Conservation (phyloP, 2,888 invertebrate species). For the Neelides folsomi region DNA sequence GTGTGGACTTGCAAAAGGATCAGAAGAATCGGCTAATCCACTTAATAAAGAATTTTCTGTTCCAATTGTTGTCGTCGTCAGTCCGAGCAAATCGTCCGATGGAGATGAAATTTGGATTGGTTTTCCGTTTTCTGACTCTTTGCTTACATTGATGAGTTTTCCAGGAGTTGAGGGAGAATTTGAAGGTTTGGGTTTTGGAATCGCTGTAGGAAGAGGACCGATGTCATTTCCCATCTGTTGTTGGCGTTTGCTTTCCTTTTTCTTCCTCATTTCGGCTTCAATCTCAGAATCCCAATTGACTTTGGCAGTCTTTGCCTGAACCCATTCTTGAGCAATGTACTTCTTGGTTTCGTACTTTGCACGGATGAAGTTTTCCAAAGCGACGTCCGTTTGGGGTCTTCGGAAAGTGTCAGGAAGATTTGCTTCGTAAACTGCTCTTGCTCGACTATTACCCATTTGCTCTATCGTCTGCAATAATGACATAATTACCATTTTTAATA, state of each 20-base stretch:
- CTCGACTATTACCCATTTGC: conserved; percentile 96
- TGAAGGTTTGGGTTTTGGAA: conserved; percentile 45
- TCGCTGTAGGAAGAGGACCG: conserved; percentile 42
- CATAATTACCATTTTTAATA: too few relatives aligned
- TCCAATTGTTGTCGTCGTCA: conserved; percentile 2
- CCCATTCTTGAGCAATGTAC: conserved; percentile 96
- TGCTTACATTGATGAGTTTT: neutral
- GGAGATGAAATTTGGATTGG: neutral
- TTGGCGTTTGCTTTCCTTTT: conserved; percentile 43
- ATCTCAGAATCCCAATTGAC: conserved; percentile 69
- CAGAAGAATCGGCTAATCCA: neutral
- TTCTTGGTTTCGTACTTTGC: conserved; percentile 98
- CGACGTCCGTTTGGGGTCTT: conserved; percentile 85
- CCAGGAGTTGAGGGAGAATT: conserved; percentile 36
- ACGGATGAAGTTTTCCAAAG: conserved; percentile 87
- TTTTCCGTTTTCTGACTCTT: conserved; percentile 2
- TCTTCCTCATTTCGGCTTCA: conserved; percentile 75
- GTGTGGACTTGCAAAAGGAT: conserved; percentile 24
- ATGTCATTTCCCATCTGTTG: conserved; percentile 9
- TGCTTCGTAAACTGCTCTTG: conserved; percentile 93
- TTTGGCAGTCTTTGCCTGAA: conserved; percentile 69
- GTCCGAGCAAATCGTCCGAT: conserved; percentile 17
- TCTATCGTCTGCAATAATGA: conserved; percentile 59
- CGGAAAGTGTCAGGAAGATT: conserved; percentile 90
- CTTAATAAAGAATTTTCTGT: conserved; percentile 1